Base-by-base conservation (phyloP, 2,888 invertebrate species). In the Romanomermis culicivorax region DNA sequence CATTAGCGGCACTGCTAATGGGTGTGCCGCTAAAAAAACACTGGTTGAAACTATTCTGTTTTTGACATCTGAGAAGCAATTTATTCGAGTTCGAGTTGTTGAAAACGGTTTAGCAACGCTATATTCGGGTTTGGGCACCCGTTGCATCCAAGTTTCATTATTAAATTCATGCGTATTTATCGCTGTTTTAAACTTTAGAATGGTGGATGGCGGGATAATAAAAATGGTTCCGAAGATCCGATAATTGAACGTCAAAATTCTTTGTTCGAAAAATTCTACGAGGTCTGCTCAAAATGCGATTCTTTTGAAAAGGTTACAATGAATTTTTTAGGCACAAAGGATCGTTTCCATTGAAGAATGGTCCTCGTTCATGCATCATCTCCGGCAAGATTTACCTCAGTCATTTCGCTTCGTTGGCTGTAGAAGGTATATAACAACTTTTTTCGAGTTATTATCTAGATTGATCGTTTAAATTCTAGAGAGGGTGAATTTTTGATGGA, bases 381-480 rank as follows among this genome's bases (percentile, higher is more conserved):
- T 51, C 30, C 51, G 51, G 3, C 4, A 36, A 17, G 29, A 51
- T 17, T 30, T 51, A 17, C 51, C 51, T 3, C 17, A 4, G n/a
- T 29, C 51, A n/a, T 51, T 51, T 30, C 51, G 51, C 36, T 23
- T 51, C 24, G 29, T 51, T 29, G 51, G 51, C 2, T 45, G 47
- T 23, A 11, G 47, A 23, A 45, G 23, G 47, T 45, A 45, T n/a
- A 7, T 23, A 23, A 23, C 23, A 11, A 23, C 23, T 45, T n/a
- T 36, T 36, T 36, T 11, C 36, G 7, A 11, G 36, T 36, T 36
- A 36, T 7, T 36, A 11, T 36, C 7, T 11, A 36, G 17, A 36
- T 36, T 51, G 24, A n/a, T 52, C 20, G 20, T 52, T 52, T 42
- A 52, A 42, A 7, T 51, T 51, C n/a, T 51, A 51, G 51, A 4